Percentiles rank a stretch among this genome's conserved stretches.
Evolutionary conservation across 92 coral and sea anemone species (phyloP).

Genomic region (Montipora capitata): DNA sequence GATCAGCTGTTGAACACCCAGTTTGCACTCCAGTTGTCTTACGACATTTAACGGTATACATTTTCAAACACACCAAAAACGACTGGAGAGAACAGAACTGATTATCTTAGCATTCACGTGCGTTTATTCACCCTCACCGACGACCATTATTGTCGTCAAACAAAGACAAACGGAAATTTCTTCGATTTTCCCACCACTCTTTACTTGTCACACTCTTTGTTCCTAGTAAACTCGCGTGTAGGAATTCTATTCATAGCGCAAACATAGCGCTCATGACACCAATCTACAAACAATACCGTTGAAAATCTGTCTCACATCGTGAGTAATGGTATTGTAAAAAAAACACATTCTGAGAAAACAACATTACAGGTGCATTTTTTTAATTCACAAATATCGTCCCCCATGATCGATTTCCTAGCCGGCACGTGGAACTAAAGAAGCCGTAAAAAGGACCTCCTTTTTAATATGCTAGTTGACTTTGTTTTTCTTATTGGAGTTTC

Average conservation of each 20-base stretch:
- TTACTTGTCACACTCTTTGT: slow-evolving; percentile 9
- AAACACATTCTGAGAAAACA: too few relatives aligned
- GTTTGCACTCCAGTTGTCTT: slow-evolving; percentile 31
- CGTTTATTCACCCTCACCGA: too few relatives aligned
- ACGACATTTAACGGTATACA: slow-evolving; percentile 11
- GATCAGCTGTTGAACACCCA: slow-evolving; percentile 24
- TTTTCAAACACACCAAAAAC: slow-evolving; percentile 4
- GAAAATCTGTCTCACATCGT: too few relatives aligned
- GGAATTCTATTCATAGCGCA: slow-evolving; percentile 12
- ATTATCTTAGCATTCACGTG: background rate
- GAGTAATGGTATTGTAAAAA: too few relatives aligned
- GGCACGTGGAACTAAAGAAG: background rate
- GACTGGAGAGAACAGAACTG: slow-evolving; percentile 7
- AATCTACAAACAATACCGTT: background rate
- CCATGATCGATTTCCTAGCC: too few relatives aligned
- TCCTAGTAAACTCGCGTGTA: background rate
- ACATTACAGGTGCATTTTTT: too few relatives aligned
- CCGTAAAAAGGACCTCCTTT: background rate
- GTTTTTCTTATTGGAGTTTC: background rate
- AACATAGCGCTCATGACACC: background rate
- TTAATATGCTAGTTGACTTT: background rate
- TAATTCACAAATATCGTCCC: too few relatives aligned
- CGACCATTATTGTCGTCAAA: too few relatives aligned
- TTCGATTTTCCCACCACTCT: too few relatives aligned
- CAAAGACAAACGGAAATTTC: too few relatives aligned